Evolutionary conservation across 2,113 vertebrate genomes (phyloP).

Genomic region (Emberiza fucata): DNA sequence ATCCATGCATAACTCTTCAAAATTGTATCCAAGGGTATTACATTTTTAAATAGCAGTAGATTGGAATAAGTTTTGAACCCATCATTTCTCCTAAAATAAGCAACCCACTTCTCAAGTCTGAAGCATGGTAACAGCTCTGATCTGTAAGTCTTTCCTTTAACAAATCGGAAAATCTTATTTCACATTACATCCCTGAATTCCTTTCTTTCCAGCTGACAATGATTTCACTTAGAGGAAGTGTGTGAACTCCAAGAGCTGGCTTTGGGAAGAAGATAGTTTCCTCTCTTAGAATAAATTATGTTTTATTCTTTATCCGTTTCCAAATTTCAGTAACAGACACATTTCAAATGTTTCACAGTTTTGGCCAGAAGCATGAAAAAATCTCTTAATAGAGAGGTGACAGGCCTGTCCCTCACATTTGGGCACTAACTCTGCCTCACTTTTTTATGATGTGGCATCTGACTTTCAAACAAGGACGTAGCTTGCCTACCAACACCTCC

Average conservation of each 20-base stretch:
- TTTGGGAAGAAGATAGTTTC: neutral
- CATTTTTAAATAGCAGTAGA: neutral
- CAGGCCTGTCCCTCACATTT: neutral
- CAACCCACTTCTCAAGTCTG: neutral
- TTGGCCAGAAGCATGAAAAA: neutral
- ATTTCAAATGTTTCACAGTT: neutral
- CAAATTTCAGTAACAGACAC: neutral
- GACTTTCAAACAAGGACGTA: neutral
- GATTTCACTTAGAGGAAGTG: neutral
- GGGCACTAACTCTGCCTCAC: neutral
- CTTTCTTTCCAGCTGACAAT: neutral
- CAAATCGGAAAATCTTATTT: neutral
- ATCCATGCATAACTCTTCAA: neutral
- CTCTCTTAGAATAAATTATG: neutral
- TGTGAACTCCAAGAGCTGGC: neutral
- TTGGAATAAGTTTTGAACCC: neutral
- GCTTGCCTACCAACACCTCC: neutral
- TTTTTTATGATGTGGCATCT: fast-evolving
- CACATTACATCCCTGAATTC: neutral
- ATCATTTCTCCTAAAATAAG: neutral
- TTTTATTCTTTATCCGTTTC: neutral
- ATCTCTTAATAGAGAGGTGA: neutral
- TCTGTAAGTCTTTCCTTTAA: neutral
- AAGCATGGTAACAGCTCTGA: neutral
- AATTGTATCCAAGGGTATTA: neutral